Percentiles rank a stretch among this genome's conserved stretches.
Evolutionary conservation across 1,140 invertebrate genomes (phyloP).

Genomic region (Galleria mellonella): DNA sequence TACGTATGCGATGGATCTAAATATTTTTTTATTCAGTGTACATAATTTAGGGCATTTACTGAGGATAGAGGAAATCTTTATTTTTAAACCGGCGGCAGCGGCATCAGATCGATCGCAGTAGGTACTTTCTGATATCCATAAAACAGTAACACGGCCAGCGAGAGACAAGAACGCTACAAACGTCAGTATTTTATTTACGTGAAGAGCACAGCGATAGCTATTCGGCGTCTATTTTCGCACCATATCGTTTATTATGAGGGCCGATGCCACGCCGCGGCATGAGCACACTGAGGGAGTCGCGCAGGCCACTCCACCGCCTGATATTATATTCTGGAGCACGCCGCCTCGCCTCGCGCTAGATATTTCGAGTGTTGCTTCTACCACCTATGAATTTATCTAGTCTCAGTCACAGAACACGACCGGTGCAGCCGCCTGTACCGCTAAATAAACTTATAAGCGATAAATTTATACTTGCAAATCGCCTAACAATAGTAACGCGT

Average conservation of each 20-base stretch:
- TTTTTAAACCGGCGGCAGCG: slow-evolving; percentile 48
- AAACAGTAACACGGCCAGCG: slow-evolving; percentile 38
- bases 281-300: slow-evolving; percentile 33
- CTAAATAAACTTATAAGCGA: slow-evolving; percentile 20
- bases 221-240: slow-evolving; percentile 63
- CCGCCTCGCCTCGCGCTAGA: slow-evolving; percentile 56
- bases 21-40: slow-evolving; percentile 20
- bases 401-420: slow-evolving; percentile 52
- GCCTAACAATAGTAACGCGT: too few relatives aligned
- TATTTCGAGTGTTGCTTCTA: slow-evolving; percentile 65
- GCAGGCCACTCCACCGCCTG: slow-evolving; percentile 57
- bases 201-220: slow-evolving; percentile 45
- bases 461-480: background rate
- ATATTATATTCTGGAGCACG: slow-evolving; percentile 72
- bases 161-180: slow-evolving; percentile 40
- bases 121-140: slow-evolving; percentile 35
- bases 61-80: slow-evolving; percentile 28
- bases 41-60: slow-evolving; percentile 33
- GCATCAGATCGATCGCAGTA: slow-evolving; percentile 35
- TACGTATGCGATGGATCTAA: too few relatives aligned
- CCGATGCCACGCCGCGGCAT: slow-evolving; percentile 22
- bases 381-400: slow-evolving; percentile 68
- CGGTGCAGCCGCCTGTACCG: slow-evolving; percentile 59
- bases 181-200: slow-evolving; percentile 61
- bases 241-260: slow-evolving; percentile 59